Evolutionary conservation across 1,140 invertebrate species (phyloP).

Genomic region (Globodera ellingtonae): DNA sequence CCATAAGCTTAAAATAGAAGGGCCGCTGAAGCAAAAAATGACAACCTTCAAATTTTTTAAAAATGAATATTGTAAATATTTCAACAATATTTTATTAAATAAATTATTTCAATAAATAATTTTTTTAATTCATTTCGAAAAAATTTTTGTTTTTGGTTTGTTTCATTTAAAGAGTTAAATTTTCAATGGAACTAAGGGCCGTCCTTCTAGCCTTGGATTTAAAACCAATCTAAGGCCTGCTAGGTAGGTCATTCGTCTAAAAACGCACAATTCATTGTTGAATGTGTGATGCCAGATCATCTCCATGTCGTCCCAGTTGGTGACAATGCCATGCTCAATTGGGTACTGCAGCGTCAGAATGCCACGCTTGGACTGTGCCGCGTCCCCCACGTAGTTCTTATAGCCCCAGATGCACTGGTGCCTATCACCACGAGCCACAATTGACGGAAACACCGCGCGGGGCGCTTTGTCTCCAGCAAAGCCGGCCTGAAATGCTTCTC

Average conservation of each 20-base stretch:
- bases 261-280: conserved; percentile 79
- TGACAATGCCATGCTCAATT: conserved; percentile 90
- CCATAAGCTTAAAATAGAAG: too few species aligned
- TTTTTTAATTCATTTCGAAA: too few species aligned
- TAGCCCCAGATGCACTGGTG: conserved; percentile 88
- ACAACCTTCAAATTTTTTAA: too few species aligned
- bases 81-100: too few species aligned
- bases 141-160: too few species aligned
- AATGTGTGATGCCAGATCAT: conserved; percentile 95
- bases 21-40: too few species aligned
- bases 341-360: conserved; percentile 92
- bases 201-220: too few species aligned
- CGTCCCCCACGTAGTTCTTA: conserved; percentile 94
- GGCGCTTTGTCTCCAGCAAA: conserved; percentile 94
- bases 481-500: conserved; percentile 70
- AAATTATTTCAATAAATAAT: too few species aligned
- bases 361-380: conserved; percentile 88
- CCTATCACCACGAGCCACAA: conserved; percentile 72
- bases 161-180: too few species aligned
- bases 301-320: conserved; percentile 96
- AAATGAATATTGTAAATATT: too few species aligned
- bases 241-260: neutral
- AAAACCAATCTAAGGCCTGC: too few species aligned
- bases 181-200: too few species aligned
- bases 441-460: conserved; percentile 77